phyloP scores from a whole-genome alignment of 2,888 invertebrate genomes.

The Phengaris arion region DNA sequence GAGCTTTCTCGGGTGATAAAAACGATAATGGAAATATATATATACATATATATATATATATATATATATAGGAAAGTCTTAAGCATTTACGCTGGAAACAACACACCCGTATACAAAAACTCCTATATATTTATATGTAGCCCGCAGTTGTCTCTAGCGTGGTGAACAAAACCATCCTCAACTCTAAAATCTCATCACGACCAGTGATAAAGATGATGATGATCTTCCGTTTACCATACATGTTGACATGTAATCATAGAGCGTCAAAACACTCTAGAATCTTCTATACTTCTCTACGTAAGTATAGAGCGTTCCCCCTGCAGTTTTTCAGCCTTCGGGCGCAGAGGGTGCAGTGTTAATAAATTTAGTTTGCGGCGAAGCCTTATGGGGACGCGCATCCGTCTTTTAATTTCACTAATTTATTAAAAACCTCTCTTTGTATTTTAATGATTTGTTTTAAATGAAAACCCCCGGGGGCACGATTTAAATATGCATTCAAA shows the following conservation, averaged over 20 bases:
- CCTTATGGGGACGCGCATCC: conserved; percentile 31
- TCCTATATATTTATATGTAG: no score
- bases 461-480: conserved; percentile 7
- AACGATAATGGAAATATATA: no score
- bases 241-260: conserved; percentile 2
- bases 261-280: neutral
- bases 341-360: conserved; percentile 33
- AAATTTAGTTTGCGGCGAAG: conserved; percentile 34
- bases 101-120: no score
- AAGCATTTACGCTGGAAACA: no score
- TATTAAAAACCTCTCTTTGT: conserved; percentile 21
- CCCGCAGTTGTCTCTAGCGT: no score
- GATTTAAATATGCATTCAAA: conserved; percentile 1
- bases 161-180: no score
- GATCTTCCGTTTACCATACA: neutral
- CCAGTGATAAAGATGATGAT: no score
- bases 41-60: no score
- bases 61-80: no score
- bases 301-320: conserved; percentile 16
- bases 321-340: conserved; percentile 32
- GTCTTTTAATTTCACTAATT: conserved; percentile 27
- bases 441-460: conserved; percentile 20
- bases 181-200: no score
- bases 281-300: neutral
- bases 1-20: no score